Percentiles rank a stretch among this genome's conserved stretches.
These are phyloP conservation scores for Phytoseiulus persimilis DNA, from an alignment of 2,888 invertebrate species.

Conservation along the genomic window DNA sequence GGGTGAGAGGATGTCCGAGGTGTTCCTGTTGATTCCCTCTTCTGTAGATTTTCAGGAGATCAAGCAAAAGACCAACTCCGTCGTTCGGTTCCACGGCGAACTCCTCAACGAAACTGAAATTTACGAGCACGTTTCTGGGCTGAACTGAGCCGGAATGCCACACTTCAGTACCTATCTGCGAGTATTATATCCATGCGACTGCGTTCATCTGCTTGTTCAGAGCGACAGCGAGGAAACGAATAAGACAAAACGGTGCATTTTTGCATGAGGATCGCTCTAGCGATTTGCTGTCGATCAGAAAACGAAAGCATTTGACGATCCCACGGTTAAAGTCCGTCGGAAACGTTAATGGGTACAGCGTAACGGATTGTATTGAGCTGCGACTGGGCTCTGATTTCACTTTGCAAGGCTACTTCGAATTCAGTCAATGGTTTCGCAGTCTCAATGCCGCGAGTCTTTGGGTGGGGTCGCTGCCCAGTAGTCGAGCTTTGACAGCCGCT, in stretches of 20 bases:
- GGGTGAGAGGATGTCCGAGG: constrained; percentile 16
- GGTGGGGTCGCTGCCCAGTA: not conserved
- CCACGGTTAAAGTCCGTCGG: not conserved
- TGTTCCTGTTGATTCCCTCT: constrained; percentile 26
- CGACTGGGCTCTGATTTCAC: not conserved
- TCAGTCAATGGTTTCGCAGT: not conserved
- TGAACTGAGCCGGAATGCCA: not conserved
- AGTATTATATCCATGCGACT: too few relatives aligned
- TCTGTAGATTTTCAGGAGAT: constrained; percentile 32
- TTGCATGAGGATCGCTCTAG: too few relatives aligned
- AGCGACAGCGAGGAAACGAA: too few relatives aligned
- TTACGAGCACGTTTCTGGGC: too few relatives aligned
- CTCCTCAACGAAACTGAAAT: constrained; percentile 30
- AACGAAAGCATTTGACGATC: not conserved
- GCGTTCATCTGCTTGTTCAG: too few relatives aligned
- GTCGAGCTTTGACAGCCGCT: not conserved
- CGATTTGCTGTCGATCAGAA: too few relatives aligned
- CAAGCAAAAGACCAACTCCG: not conserved
- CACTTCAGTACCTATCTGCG: too few relatives aligned
- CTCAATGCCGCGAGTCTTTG: not conserved
- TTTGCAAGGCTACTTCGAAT: not conserved
- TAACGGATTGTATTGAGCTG: not conserved
- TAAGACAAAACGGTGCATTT: too few relatives aligned
- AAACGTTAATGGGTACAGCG: not conserved
- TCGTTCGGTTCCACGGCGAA: constrained; percentile 21